Percentiles rank a stretch among this genome's conserved stretches.
Evolutionary conservation across 2,797 vertebrate species (phyloP).

Genomic region (Momotus momota): DNA sequence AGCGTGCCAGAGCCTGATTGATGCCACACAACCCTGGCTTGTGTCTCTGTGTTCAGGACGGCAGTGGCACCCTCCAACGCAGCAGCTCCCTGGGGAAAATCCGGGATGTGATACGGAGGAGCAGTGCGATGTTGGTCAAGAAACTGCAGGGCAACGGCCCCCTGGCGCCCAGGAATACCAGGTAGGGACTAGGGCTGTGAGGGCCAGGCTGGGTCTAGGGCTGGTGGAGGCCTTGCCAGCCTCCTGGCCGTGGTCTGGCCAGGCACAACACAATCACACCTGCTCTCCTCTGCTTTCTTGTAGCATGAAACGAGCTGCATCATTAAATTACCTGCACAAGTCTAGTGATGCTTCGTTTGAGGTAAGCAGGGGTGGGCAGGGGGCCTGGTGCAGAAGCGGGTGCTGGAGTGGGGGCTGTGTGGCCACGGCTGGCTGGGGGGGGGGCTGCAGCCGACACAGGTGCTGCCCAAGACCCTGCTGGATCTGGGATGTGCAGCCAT

Average conservation of each 20-base stretch:
- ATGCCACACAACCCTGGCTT: conserved; percentile 20
- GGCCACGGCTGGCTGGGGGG: neutral
- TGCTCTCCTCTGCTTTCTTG: conserved; percentile 18
- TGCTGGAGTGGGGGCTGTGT: neutral
- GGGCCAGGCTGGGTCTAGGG: neutral
- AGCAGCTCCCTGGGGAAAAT: conserved; percentile 93
- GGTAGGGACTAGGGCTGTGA: neutral
- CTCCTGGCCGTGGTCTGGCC: neutral
- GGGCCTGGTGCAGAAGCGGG: neutral
- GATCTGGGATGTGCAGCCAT: fast-evolving
- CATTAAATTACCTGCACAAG: conserved; percentile 93
- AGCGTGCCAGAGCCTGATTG: neutral
- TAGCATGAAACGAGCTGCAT: conserved; percentile 96
- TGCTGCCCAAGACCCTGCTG: fast-evolving
- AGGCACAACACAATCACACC: neutral
- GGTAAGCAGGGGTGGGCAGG: conserved; percentile 73
- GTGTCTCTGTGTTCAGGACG: conserved; percentile 85
- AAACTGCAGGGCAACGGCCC: conserved; percentile 92
- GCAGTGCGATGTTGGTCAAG: conserved; percentile 96
- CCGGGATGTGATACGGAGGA: conserved; percentile 90
- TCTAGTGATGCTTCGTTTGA: conserved; percentile 87
- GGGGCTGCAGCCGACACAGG: fast-evolving
- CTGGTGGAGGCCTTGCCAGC: fast-evolving
- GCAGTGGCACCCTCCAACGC: conserved; percentile 90
- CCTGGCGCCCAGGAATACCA: conserved; percentile 85